phyloP scores from a whole-genome alignment of 2,113 vertebrate species.

The Sialia sialis region DNA sequence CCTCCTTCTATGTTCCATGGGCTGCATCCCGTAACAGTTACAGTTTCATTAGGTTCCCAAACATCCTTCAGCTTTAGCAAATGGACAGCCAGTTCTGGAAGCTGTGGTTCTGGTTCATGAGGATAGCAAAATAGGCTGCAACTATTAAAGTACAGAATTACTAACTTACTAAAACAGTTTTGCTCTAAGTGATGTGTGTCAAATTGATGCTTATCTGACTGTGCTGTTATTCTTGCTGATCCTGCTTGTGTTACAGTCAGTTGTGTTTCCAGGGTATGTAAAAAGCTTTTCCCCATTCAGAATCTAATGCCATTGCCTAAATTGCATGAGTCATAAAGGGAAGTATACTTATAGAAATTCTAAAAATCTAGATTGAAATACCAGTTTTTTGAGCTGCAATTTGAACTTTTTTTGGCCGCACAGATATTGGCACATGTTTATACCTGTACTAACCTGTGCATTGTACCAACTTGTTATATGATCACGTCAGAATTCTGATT shows the following conservation, averaged over 20 bases:
- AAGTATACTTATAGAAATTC: background rate
- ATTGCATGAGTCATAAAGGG: background rate
- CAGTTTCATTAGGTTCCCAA: background rate
- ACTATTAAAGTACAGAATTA: background rate
- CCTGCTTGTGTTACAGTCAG: background rate
- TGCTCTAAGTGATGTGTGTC: background rate
- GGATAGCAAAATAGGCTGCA: background rate
- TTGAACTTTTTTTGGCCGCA: background rate
- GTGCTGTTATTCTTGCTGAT: background rate
- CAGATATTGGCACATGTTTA: background rate
- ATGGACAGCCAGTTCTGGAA: background rate
- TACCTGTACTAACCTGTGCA: background rate
- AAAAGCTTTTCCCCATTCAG: background rate
- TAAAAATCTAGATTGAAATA: background rate
- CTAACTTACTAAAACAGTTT: background rate
- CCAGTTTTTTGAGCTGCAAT: background rate
- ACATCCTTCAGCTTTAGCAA: background rate
- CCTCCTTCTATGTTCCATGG: background rate
- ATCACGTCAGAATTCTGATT: background rate
- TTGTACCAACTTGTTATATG: background rate
- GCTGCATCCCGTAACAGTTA: background rate
- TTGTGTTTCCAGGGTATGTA: background rate
- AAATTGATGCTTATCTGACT: background rate
- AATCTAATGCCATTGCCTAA: background rate
- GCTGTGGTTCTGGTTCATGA: background rate